Evolutionary conservation across 2,888 invertebrate species (phyloP).

Genomic region (Drosophila koepferae): DNA sequence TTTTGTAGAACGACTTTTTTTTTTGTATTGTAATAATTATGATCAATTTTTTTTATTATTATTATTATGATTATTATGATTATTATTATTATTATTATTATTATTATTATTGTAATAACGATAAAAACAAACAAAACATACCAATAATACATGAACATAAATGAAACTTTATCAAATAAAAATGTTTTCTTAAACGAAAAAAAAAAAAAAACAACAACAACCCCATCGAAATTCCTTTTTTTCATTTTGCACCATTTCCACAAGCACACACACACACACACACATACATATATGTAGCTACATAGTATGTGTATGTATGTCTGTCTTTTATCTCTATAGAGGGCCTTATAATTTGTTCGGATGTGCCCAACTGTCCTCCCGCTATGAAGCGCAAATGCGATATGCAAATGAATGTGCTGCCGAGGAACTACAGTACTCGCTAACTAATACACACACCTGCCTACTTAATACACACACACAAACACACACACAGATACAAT

Average conservation of each 20-base stretch:
- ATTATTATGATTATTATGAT: constrained; percentile 58
- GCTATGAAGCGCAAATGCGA: constrained; percentile 28
- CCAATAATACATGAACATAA: constrained; percentile 76
- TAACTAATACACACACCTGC: constrained; percentile 31
- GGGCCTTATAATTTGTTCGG: constrained; percentile 41
- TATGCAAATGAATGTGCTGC: constrained; percentile 38
- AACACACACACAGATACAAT: constrained; percentile 5
- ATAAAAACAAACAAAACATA: constrained; percentile 70
- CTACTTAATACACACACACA: constrained; percentile 17
- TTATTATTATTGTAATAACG: constrained; percentile 58
- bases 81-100: constrained; percentile 60
- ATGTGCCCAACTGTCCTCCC: constrained; percentile 25
- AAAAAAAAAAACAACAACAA: constrained; percentile 64
- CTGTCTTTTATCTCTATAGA: constrained; percentile 23
- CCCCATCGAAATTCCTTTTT: constrained; percentile 72
- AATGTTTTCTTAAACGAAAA: constrained; percentile 75
- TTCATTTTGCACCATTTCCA: constrained; percentile 51
- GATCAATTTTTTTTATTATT: constrained; percentile 60
- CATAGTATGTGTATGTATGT: background rate
- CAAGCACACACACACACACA: background rate
- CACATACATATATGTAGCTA: background rate
- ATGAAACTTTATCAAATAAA: constrained; percentile 79
- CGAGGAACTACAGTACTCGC: constrained; percentile 78
- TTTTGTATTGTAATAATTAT: constrained; percentile 63
- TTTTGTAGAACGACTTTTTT: constrained; percentile 61